Conservation (phyloP, 64 coral and sea anemone species). For the Platygyra sinensis region DNA sequence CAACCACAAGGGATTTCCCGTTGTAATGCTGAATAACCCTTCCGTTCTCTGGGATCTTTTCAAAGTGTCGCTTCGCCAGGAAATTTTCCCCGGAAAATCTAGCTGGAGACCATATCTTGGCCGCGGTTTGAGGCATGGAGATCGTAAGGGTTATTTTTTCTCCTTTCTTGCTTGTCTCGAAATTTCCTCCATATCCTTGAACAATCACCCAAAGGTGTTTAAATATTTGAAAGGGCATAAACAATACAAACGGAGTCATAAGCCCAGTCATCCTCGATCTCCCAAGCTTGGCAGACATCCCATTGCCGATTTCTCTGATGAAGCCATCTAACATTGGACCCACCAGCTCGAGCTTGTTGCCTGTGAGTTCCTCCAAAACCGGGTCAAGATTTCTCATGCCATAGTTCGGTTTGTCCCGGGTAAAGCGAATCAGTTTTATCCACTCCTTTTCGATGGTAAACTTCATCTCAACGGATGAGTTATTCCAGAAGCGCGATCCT, state of each 20-base stretch:
- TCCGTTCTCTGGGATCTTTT: neutral
- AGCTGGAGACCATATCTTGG: too few relatives aligned
- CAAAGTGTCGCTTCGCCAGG: neutral
- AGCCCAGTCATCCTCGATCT: conserved; percentile 54
- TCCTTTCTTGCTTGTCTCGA: conserved; percentile 14
- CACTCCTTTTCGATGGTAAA: neutral
- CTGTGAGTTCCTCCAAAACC: conserved; percentile 43
- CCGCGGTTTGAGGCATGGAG: too few relatives aligned
- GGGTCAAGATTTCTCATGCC: conserved; percentile 38
- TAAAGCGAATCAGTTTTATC: too few relatives aligned
- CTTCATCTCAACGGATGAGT: conserved; percentile 2
- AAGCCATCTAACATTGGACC: conserved; percentile 52
- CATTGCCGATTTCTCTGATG: conserved; percentile 2
- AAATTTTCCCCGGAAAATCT: conserved; percentile 1
- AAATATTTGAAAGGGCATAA: conserved; percentile 54
- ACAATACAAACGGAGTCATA: conserved; percentile 32
- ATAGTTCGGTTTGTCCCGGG: neutral
- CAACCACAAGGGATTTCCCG: conserved; percentile 30
- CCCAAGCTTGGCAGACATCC: too few relatives aligned
- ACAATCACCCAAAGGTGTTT: conserved; percentile 26
- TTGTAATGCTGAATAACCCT: neutral
- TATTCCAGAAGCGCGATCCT: conserved; percentile 47
- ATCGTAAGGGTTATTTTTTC: neutral
- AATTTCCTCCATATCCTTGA: conserved; percentile 26
- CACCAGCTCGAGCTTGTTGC: conserved; percentile 58